A percentile compares a stretch with the other conserved stretches of the same genome.
Conservation (phyloP, 2,113 vertebrate species). For the Cyanistes caeruleus region DNA sequence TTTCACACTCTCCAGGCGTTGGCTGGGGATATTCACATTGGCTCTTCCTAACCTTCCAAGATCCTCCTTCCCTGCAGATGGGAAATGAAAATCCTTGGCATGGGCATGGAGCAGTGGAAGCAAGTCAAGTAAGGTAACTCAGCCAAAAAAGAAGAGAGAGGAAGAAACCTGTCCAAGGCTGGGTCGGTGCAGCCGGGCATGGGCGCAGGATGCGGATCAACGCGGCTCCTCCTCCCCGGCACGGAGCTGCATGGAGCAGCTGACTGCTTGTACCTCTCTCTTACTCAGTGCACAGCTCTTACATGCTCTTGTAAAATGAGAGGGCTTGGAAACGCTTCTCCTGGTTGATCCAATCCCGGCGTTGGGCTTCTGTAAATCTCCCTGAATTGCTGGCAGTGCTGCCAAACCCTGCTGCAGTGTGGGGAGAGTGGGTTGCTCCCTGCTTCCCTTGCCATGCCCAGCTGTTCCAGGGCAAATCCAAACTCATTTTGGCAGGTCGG, state of each 20-base stretch:
- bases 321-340: not conserved
- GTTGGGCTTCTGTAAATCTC: constrained; percentile 1
- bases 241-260: not conserved
- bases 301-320: not conserved
- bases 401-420: not conserved
- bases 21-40: not conserved
- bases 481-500: constrained; percentile 36
- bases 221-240: accelerated
- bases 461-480: constrained; percentile 59
- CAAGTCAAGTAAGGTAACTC: not conserved
- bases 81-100: constrained; percentile 55
- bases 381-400: not conserved
- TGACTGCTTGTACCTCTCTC: not conserved
- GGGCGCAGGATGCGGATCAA: accelerated
- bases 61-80: constrained; percentile 44
- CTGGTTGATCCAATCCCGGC: not conserved
- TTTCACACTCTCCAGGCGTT: not conserved
- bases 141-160: not conserved
- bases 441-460: not conserved
- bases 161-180: not conserved
- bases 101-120: not conserved
- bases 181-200: not conserved
- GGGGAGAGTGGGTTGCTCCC: not conserved
- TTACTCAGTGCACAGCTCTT: not conserved
- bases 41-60: constrained; percentile 16